These are phyloP conservation scores for Parelbella ahira DNA, from an alignment of 2,888 invertebrate genomes.

Conservation along the genomic window DNA sequence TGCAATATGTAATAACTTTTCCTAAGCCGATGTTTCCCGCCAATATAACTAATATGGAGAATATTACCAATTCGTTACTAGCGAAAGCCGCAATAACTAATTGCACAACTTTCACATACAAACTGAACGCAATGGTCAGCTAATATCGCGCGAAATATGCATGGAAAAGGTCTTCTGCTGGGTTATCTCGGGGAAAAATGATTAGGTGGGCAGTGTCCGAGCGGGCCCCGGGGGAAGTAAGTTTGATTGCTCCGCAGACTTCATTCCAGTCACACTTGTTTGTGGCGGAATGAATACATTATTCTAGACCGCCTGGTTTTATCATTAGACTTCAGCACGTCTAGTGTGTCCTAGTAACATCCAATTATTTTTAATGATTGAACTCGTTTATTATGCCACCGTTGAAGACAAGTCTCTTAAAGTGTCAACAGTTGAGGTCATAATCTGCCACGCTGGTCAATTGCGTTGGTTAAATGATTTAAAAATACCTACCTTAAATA, in stretches of 20 bases:
- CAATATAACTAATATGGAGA: constrained; percentile 4
- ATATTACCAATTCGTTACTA: constrained; percentile 5
- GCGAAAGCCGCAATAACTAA: constrained; percentile 42
- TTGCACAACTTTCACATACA: constrained; percentile 53
- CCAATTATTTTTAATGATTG: no score
- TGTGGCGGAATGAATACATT: constrained; percentile 69
- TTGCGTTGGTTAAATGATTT: no score
- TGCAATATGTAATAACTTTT: no score
- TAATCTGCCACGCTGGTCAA: no score
- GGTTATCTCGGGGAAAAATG: constrained; percentile 67
- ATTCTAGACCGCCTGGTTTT: constrained; percentile 37
- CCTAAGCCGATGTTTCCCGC: no score
- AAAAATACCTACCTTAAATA: no score
- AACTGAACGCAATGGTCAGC: constrained; percentile 61
- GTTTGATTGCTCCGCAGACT: constrained; percentile 72
- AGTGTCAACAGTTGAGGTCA: no score
- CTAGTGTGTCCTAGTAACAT: no score
- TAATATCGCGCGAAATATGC: constrained; percentile 72
- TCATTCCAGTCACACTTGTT: constrained; percentile 59
- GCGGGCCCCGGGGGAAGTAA: constrained; percentile 60
- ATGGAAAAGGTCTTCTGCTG: constrained; percentile 60
- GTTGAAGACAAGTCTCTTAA: no score
- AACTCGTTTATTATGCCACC: no score
- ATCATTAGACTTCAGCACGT: constrained; percentile 27
- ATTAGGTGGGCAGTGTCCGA: constrained; percentile 66